phyloP scores from a whole-genome alignment of 2,113 vertebrate genomes.

The Elanoides forficatus region DNA sequence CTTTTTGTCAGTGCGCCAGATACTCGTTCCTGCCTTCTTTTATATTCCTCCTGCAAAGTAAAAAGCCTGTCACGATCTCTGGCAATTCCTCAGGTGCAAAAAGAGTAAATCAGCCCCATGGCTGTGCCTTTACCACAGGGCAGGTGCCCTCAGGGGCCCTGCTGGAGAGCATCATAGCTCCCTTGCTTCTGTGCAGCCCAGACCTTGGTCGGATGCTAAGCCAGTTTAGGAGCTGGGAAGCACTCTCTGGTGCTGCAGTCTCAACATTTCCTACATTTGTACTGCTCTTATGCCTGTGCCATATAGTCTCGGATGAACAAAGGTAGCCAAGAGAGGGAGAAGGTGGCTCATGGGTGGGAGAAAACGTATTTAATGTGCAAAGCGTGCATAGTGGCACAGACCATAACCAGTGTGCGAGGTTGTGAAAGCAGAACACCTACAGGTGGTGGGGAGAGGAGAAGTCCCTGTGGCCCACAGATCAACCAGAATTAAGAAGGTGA shows the following conservation, averaged over 20 bases:
- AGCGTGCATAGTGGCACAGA: neutral
- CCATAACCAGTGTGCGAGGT: neutral
- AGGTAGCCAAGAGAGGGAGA: neutral
- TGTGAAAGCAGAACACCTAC: neutral
- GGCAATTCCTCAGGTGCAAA: neutral
- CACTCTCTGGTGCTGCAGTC: neutral
- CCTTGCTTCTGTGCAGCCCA: neutral
- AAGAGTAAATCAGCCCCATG: neutral
- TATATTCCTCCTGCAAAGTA: neutral
- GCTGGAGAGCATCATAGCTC: neutral
- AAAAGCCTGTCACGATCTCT: neutral
- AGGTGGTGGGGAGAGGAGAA: neutral
- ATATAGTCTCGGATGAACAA: neutral
- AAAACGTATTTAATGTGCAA: neutral
- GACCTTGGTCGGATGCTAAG: neutral
- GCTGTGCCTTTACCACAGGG: neutral
- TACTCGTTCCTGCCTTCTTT: neutral
- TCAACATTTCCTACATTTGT: neutral
- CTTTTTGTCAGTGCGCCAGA: slow-evolving; percentile 29
- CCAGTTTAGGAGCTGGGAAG: neutral
- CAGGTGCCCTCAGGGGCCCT: neutral
- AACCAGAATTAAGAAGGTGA: neutral
- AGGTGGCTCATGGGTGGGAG: neutral
- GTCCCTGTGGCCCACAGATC: neutral
- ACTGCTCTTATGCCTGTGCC: neutral